Conservation (phyloP, 1,140 invertebrate genomes). For the Polypedilum vanderplanki region DNA sequence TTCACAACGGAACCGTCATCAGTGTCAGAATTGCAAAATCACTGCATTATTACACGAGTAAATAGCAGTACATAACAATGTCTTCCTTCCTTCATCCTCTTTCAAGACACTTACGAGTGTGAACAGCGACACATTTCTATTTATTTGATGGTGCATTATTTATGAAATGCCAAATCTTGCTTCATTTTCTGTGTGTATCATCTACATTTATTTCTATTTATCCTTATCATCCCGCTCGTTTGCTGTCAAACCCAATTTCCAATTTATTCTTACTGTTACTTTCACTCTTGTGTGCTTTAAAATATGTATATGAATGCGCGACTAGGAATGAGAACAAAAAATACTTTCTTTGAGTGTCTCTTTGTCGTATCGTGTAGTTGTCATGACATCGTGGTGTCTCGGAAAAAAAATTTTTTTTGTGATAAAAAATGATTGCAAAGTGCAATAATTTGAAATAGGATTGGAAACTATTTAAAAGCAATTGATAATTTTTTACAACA, state of each 20-base stretch:
- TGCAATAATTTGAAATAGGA: no score
- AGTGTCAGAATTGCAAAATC: neutral
- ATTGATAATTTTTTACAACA: no score
- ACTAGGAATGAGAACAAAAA: neutral
- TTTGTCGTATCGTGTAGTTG: neutral
- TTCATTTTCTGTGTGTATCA: neutral
- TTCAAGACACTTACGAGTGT: neutral
- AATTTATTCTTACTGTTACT: neutral
- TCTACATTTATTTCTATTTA: neutral
- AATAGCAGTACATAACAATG: neutral
- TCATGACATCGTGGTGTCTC: neutral
- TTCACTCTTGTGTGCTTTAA: neutral
- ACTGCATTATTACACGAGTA: neutral
- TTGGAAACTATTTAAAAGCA: no score
- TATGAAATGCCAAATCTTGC: constrained; percentile 12
- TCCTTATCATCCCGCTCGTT: constrained; percentile 9
- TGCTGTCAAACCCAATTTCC: constrained; percentile 9
- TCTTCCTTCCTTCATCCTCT: neutral
- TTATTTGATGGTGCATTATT: constrained; percentile 28
- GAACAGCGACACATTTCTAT: constrained; percentile 16
- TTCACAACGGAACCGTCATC: neutral
- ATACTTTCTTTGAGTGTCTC: no score
- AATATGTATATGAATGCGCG: neutral
- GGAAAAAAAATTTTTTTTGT: neutral
- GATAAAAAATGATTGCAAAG: no score